Evolutionary conservation across 2,888 invertebrate species (phyloP).

Genomic region (Philhelius pedissequus): DNA sequence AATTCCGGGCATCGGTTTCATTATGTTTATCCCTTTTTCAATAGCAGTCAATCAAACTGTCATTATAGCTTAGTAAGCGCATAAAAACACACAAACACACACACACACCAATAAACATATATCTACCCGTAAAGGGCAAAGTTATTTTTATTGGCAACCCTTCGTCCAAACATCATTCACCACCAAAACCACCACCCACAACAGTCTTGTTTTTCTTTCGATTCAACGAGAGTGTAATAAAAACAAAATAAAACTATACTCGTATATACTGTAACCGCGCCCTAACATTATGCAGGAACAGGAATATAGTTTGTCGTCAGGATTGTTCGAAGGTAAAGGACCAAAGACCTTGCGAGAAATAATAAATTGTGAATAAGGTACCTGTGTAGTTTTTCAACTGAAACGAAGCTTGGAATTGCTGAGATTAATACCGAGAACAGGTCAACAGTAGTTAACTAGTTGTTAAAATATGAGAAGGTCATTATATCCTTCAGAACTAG

Average conservation of each 20-base stretch:
- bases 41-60: constrained; percentile 65
- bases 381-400: not conserved
- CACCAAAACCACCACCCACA: not conserved
- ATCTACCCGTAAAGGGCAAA: not conserved
- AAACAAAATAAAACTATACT: not conserved
- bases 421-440: not conserved
- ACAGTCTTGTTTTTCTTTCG: constrained; percentile 23
- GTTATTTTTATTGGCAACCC: constrained; percentile 12
- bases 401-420: not conserved
- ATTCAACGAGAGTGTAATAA: not conserved
- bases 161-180: constrained; percentile 13
- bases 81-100: constrained; percentile 1
- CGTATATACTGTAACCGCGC: constrained; percentile 2
- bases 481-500: not conserved
- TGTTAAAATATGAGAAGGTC: constrained; percentile 1
- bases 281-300: constrained; percentile 9
- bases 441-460: constrained; percentile 17
- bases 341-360: not conserved
- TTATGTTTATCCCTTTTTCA: constrained; percentile 57
- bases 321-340: not conserved
- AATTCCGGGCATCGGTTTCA: constrained; percentile 49
- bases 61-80: constrained; percentile 46
- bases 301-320: constrained; percentile 1
- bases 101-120: not conserved
- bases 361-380: not conserved